Conservation (phyloP, 2,797 vertebrate genomes). For the Eptatretus atami region DNA sequence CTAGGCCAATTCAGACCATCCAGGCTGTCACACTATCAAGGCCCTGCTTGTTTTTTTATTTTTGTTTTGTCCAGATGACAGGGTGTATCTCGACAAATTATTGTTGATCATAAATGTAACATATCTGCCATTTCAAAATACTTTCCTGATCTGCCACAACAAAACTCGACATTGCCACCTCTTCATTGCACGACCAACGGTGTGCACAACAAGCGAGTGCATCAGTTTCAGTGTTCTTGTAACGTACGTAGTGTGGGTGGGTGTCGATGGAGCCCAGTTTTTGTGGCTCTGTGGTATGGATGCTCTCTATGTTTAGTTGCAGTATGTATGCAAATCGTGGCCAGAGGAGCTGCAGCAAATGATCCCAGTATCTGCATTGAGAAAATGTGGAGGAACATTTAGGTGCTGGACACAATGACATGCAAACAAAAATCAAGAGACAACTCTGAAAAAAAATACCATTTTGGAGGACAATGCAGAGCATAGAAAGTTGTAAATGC, state of each 20-base stretch:
- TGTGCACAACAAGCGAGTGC: neutral
- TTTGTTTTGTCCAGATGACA: too few species aligned
- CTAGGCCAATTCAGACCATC: too few species aligned
- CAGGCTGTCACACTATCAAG: too few species aligned
- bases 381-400: neutral
- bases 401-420: conserved; percentile 7
- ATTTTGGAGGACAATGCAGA: too few species aligned
- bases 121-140: too few species aligned
- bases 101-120: too few species aligned
- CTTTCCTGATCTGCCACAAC: too few species aligned
- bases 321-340: conserved; percentile 51
- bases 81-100: too few species aligned
- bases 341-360: conserved; percentile 49
- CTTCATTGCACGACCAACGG: neutral
- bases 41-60: too few species aligned
- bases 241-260: conserved; percentile 42
- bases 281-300: conserved; percentile 57
- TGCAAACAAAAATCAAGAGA: conserved; percentile 6
- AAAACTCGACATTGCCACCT: too few species aligned
- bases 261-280: conserved; percentile 50
- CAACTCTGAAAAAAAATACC: neutral
- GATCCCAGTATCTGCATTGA: conserved; percentile 42
- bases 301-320: conserved; percentile 67
- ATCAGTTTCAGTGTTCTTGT: neutral
- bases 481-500: too few species aligned